Percentiles rank a stretch among this genome's conserved stretches.
Conservation (phyloP, 2,113 vertebrate genomes). For the Urocitellus parryii region DNA sequence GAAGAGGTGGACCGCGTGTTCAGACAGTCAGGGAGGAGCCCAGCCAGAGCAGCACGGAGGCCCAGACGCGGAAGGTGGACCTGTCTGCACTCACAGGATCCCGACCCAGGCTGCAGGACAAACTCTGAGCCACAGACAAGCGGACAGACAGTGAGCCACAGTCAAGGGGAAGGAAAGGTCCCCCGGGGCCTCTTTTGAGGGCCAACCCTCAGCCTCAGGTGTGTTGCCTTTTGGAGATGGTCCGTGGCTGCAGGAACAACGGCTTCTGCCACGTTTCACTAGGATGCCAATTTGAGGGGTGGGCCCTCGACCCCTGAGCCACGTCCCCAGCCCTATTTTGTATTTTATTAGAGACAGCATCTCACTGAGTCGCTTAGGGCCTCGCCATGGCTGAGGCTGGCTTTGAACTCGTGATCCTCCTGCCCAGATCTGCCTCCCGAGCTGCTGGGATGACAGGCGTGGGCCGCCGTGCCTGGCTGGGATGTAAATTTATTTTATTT, state of each 20-base stretch:
- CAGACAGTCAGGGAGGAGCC: conserved; percentile 56
- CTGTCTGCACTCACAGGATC: conserved; percentile 19
- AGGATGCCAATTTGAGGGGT: background rate
- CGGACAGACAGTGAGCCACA: background rate
- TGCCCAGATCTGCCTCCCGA: too few relatives aligned
- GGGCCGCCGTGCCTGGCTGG: too few relatives aligned
- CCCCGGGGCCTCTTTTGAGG: background rate
- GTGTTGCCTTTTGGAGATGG: background rate
- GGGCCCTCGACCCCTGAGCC: too few relatives aligned
- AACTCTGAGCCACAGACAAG: background rate
- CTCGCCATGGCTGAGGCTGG: too few relatives aligned
- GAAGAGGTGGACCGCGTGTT: conserved; percentile 73
- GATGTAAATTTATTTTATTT: background rate
- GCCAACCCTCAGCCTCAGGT: background rate
- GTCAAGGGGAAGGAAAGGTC: background rate
- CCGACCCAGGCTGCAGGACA: background rate
- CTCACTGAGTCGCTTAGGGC: too few relatives aligned
- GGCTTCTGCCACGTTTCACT: background rate
- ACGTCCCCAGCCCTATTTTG: too few relatives aligned
- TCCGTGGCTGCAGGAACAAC: background rate
- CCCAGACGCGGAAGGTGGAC: conserved; percentile 52
- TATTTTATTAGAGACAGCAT: too few relatives aligned
- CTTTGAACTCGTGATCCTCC: too few relatives aligned
- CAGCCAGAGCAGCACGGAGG: conserved; percentile 14
- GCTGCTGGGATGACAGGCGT: too few relatives aligned